Base-by-base conservation (phyloP, 2,888 invertebrate species). In the Timandra comae region DNA sequence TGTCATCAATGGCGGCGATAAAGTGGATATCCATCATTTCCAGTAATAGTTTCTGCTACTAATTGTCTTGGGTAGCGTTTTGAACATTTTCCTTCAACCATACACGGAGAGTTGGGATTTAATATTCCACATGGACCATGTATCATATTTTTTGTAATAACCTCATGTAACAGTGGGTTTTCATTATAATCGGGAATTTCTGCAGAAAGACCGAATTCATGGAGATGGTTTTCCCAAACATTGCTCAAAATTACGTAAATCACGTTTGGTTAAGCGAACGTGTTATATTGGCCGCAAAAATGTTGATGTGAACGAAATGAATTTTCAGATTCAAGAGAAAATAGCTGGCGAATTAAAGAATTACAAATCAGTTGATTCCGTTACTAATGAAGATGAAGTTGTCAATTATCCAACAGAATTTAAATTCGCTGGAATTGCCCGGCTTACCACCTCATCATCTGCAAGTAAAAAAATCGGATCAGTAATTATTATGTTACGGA, bases 391-490 rank as follows among this genome's bases (percentile, higher is more conserved):
- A 40, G 49, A 59, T 54, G 61, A 59, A 29, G 50, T 45, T 2
- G 50, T 53, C 21, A 58, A 59, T 48, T 63, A 57, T 56, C 59
- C 59, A 30, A 12, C 45, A 7, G 56, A 61, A 44, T 58, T 57
- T 59, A 46, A 60, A 59, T 16, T 58, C 52, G 1, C 33, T 60
- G 41, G 50, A 59, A 11, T 40, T 53, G 31, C 50, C 51, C 12
- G 55, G 56, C 39, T 36, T 58, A 21, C 55, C 54, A 46, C 52
- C 56, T 22, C 53, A 60, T 22, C 56, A 54, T 54, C 39, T 58
- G 9, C 48, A 47, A 42, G 28, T 43, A 26, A 44, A n/a, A n/a
- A 49, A 26, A 34, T 47, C 29, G 47, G 40, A 34, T 32, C 47
- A 24, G 43, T 45, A 30, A 31, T 44, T 25, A 41, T 50, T 25